phyloP scores from a whole-genome alignment of 2,113 vertebrate genomes.

The Pelusios castaneus region DNA sequence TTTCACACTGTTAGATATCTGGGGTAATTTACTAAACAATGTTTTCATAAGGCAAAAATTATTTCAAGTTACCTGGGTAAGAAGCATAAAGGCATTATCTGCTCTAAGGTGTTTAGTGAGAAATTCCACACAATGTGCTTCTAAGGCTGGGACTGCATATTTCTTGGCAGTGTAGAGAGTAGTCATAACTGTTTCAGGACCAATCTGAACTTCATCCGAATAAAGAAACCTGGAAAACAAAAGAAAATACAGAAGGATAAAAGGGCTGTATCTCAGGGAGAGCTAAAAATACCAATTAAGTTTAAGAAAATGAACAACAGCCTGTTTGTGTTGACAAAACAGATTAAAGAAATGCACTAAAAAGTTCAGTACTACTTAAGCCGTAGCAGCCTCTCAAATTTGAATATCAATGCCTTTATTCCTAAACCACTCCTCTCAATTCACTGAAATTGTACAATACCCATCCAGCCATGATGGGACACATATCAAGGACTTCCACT shows the following conservation, averaged over 20 bases:
- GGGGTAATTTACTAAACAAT: not conserved
- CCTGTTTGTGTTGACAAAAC: not conserved
- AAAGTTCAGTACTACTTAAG: not conserved
- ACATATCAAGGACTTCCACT: rapidly evolving
- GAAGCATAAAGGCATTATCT: slow-evolving; percentile 94
- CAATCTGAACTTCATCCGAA: slow-evolving; percentile 95
- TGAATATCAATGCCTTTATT: not conserved
- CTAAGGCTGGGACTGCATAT: slow-evolving; percentile 91
- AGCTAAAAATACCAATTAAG: not conserved
- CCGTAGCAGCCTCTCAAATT: not conserved
- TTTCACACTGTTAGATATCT: not conserved
- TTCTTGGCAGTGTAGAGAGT: slow-evolving; percentile 95
- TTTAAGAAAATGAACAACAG: not conserved
- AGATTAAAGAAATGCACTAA: not conserved
- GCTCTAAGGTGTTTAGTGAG: slow-evolving; percentile 93
- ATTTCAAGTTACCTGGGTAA: slow-evolving; percentile 87
- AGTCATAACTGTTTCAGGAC: slow-evolving; percentile 95
- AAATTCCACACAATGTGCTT: slow-evolving; percentile 92
- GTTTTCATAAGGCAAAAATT: not conserved
- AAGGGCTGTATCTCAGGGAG: not conserved
- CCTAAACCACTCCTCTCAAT: not conserved
- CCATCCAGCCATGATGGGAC: not conserved
- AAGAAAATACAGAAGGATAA: slow-evolving; percentile 43
- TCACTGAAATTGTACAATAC: not conserved
- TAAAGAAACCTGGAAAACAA: slow-evolving; percentile 89